Evolutionary conservation across 2,797 vertebrate genomes (phyloP).

Genomic region (Dipus sagitta): DNA sequence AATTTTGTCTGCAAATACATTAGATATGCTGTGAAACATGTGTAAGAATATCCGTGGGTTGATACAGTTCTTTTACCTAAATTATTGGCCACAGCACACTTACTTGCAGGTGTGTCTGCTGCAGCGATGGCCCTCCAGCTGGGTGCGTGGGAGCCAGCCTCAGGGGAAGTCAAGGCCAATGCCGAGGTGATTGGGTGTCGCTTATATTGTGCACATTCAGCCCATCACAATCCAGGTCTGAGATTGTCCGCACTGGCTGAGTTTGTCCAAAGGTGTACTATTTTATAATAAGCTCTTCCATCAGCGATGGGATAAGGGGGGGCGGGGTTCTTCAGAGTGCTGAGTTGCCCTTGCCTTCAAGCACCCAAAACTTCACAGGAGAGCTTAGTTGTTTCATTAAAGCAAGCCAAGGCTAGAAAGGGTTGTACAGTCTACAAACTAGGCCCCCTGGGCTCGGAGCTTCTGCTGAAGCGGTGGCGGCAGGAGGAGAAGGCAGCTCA

Average conservation of each 20-base stretch:
- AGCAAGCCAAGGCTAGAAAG: background rate
- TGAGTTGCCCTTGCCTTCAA: conserved; percentile 7
- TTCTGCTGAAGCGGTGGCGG: conserved; percentile 18
- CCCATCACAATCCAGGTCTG: conserved; percentile 73
- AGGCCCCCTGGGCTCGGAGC: background rate
- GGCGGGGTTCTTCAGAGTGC: background rate
- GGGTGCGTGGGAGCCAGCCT: conserved; percentile 83
- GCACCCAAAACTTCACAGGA: conserved; percentile 7
- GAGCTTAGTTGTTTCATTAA: conserved; percentile 10
- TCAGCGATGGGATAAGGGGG: too few species aligned
- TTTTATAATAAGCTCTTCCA: background rate
- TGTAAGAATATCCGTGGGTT: conserved; percentile 66
- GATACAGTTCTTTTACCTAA: conserved; percentile 19
- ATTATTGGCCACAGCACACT: conserved; percentile 85
- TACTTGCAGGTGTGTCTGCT: conserved; percentile 89
- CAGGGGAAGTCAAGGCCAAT: conserved; percentile 86
- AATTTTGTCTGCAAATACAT: conserved; percentile 41
- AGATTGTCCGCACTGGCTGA: conserved; percentile 64
- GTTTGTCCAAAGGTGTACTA: background rate
- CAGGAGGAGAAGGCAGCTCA: background rate
- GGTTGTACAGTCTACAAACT: conserved; percentile 10
- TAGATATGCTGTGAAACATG: background rate
- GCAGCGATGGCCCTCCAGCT: conserved; percentile 83
- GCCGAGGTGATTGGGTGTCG: conserved; percentile 86
- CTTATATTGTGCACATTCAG: conserved; percentile 72